Conservation (phyloP, 2,888 invertebrate species). For the Pomacea canaliculata region DNA sequence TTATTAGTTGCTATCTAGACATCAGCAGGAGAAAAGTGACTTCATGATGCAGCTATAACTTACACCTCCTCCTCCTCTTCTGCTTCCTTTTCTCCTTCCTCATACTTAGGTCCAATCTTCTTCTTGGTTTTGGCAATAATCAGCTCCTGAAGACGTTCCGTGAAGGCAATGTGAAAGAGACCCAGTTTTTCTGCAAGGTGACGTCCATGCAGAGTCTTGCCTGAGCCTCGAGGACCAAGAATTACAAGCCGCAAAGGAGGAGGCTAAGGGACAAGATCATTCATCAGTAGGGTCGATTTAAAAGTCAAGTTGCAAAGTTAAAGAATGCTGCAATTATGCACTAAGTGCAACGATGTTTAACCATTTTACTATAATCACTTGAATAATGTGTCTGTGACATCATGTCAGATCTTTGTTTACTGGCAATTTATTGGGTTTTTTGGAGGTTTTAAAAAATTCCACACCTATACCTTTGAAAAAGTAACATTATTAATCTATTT, state of each 20-base stretch:
- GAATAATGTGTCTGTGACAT: too few species aligned
- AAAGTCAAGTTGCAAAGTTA: neutral
- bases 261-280: conserved; percentile 45
- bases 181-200: conserved; percentile 66
- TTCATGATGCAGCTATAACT: neutral
- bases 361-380: too few species aligned
- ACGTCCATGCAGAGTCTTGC: conserved; percentile 67
- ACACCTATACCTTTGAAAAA: too few species aligned
- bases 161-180: conserved; percentile 70
- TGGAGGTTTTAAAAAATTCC: too few species aligned
- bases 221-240: conserved; percentile 67
- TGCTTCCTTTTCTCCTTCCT: conserved; percentile 59
- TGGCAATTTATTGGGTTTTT: too few species aligned
- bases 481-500: too few species aligned
- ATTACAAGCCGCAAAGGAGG: conserved; percentile 66
- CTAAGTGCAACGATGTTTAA: too few species aligned
- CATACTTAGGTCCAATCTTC: conserved; percentile 66
- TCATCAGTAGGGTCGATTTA: neutral
- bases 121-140: conserved; percentile 69
- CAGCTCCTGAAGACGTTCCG: conserved; percentile 68
- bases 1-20: too few species aligned
- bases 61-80: conserved; percentile 50
- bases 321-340: too few species aligned
- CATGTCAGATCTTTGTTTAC: too few species aligned
- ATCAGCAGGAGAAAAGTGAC: too few species aligned